Evolutionary conservation across 2,113 vertebrate genomes (phyloP), one percentile per base, ranked within the genome.

Genomic region (Tyrannus savana): DNA sequence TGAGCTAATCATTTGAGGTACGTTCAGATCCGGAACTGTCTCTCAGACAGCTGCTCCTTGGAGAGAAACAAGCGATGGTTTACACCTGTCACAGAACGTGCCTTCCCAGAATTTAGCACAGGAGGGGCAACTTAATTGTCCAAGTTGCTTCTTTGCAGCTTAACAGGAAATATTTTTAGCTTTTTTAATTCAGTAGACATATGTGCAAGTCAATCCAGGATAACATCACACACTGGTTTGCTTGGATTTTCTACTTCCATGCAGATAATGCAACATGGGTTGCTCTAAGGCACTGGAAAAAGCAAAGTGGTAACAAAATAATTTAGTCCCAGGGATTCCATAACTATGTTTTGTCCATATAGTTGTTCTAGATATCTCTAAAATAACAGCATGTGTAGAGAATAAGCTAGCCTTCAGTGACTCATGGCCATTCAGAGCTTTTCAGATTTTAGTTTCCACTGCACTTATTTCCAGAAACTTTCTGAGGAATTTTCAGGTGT

Each of bases 361-460:
- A n/a, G 14, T 27, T 35, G 12, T 30, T 73, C 12, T 41, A 69
- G 3, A 49, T 67, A 31, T 9, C 6, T 17, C 52, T 66, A 35
- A 87, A 72, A 80, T 72, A 80, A n/a, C 5, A 23, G 2, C 27
- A 49, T 0, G 0, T 13, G 30, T 19, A 63, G 27, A 59, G 4
- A 46, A 49, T 71, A 68, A n/a, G 6, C 9, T 24, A 67, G 16
- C 53, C 39, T 49, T 73, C 9, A 7, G 19, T 37, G 19, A 27
- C 1, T 42, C 24, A 62, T 0, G 0, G 31, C 27, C 22, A 46
- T 56, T 75, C 15, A 44, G 24, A 83, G 35, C 9, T 33, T 19
- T 71, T 39, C 31, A 86, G 22, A 72, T 41, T 79, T 78, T 69
- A 24, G 5, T 44, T 78, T 64, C 41, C 50, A 2, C 39, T 72